Conservation (phyloP, 2,888 invertebrate species). For the Epinotia nisella region DNA sequence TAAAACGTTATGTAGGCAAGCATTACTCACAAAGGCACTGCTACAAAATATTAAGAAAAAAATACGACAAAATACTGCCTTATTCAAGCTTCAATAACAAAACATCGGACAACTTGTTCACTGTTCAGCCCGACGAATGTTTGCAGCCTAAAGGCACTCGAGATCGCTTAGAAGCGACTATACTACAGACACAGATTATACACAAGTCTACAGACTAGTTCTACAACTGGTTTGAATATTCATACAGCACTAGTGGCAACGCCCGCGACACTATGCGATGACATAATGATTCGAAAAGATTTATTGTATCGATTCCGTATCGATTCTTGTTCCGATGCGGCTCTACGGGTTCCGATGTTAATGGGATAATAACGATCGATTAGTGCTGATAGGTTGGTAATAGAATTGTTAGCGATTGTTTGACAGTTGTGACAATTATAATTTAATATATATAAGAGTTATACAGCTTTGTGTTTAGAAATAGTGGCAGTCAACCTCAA, state of each 20-base stretch:
- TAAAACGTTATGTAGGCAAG: too few species aligned
- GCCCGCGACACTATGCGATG: slow-evolving; percentile 70
- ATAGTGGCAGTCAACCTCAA: not conserved
- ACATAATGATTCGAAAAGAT: slow-evolving; percentile 74
- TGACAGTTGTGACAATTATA: slow-evolving; percentile 15
- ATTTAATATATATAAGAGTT: slow-evolving; percentile 1
- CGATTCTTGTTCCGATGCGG: slow-evolving; percentile 48
- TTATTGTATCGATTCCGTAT: slow-evolving; percentile 59
- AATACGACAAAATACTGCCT: not conserved
- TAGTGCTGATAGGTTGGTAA: slow-evolving; percentile 38
- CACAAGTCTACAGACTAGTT: slow-evolving; percentile 54
- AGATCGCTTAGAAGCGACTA: slow-evolving; percentile 17
- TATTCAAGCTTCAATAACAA: slow-evolving; percentile 10
- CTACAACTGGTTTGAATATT: slow-evolving; percentile 74
- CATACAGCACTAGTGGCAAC: slow-evolving; percentile 56
- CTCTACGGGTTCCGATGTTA: slow-evolving; percentile 43
- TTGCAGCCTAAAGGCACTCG: slow-evolving; percentile 23
- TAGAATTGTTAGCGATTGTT: slow-evolving; percentile 33
- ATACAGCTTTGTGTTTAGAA: not conserved
- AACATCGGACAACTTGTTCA: slow-evolving; percentile 22
- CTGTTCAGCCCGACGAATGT: slow-evolving; percentile 2
- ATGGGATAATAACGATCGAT: slow-evolving; percentile 41
- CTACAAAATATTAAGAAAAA: not conserved
- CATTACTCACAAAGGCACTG: too few species aligned
- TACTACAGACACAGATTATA: slow-evolving; percentile 23